Conservation (phyloP, 2,797 vertebrate genomes). For the Tokudaia tokunoshimensis region DNA sequence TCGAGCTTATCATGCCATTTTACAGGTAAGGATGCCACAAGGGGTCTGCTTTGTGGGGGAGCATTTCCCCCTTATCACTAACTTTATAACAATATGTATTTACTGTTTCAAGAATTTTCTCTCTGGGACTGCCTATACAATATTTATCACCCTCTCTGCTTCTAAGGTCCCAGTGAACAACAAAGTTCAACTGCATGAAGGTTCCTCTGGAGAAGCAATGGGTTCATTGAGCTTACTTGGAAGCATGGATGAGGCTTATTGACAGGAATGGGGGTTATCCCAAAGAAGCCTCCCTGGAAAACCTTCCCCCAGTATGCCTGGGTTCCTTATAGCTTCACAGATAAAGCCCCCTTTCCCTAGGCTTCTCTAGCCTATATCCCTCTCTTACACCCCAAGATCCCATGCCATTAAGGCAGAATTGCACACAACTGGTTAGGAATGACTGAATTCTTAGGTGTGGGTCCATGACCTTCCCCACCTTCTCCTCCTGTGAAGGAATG, state of each 20-base stretch:
- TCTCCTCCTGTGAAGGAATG: neutral
- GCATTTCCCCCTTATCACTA: slow-evolving; percentile 30
- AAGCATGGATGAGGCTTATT: neutral
- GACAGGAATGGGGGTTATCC: neutral
- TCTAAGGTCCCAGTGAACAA: neutral
- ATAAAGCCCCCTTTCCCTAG: neutral
- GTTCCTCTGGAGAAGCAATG: neutral
- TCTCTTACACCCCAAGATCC: neutral
- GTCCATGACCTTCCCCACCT: neutral
- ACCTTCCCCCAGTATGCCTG: neutral
- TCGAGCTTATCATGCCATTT: slow-evolving; percentile 92
- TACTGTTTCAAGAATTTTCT: neutral
- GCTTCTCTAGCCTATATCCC: neutral
- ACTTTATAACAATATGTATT: neutral
- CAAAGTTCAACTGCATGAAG: neutral
- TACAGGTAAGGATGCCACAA: slow-evolving; percentile 90
- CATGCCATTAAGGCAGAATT: neutral
- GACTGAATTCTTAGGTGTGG: neutral
- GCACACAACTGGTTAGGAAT: neutral
- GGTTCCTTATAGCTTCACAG: neutral
- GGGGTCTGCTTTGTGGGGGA: neutral
- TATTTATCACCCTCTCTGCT: neutral
- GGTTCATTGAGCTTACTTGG: neutral
- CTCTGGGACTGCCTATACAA: no score
- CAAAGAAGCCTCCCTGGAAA: neutral